These are phyloP conservation scores for Myiagra hebetior DNA, from an alignment of 2,113 vertebrate genomes.

Conservation along the genomic window DNA sequence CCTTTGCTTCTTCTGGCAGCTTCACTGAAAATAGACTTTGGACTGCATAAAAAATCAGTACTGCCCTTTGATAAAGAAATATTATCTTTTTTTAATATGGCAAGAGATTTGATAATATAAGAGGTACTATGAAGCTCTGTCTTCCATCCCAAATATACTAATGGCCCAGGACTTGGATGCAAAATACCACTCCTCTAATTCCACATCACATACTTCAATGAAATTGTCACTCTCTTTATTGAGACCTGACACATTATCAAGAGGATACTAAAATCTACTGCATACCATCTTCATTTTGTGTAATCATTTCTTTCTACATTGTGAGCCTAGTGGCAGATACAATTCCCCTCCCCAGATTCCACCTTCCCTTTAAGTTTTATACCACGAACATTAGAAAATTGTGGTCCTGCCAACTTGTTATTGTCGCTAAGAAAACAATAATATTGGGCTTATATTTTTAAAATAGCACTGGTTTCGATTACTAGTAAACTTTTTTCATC, in stretches of 20 bases:
- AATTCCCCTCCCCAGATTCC: rapidly evolving
- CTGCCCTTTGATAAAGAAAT: background rate
- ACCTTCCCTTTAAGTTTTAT: background rate
- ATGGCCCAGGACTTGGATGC: background rate
- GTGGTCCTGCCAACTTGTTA: background rate
- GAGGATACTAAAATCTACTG: background rate
- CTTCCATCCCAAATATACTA: background rate
- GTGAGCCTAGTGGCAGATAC: background rate
- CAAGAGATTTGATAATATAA: background rate
- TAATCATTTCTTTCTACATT: background rate
- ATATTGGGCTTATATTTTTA: background rate
- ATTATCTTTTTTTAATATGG: background rate
- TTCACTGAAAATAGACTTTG: background rate
- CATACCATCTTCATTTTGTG: background rate
- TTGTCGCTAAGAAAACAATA: background rate
- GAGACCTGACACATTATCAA: background rate
- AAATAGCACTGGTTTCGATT: background rate
- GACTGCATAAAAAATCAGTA: background rate
- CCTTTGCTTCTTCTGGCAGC: background rate
- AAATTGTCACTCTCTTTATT: background rate
- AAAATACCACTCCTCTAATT: background rate
- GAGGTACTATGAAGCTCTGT: background rate
- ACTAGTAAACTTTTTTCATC: background rate
- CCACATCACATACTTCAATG: background rate
- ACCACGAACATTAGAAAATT: background rate